A percentile compares a stretch with the other conserved stretches of the same genome.
phyloP scores from a whole-genome alignment of 2,113 vertebrate species.

The Lasiurus borealis region DNA sequence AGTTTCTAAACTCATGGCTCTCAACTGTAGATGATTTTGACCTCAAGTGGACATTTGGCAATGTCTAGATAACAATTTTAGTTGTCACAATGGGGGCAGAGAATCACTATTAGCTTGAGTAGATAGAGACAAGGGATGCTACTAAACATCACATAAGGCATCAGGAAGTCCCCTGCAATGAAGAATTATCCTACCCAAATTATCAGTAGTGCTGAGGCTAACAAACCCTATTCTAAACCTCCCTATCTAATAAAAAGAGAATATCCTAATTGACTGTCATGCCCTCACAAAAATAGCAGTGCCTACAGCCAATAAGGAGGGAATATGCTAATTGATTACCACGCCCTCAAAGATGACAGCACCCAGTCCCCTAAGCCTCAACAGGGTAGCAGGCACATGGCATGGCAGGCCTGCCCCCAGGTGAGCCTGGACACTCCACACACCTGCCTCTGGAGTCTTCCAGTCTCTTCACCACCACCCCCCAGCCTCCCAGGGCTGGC shows the following conservation, averaged over 20 bases:
- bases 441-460: no score
- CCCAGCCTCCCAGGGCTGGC: no score
- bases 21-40: neutral
- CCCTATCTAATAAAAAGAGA: no score
- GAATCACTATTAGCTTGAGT: neutral
- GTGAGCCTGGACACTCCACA: accelerated
- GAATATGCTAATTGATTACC: no score
- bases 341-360: no score
- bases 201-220: neutral
- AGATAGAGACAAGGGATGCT: neutral
- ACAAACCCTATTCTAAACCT: conserved; percentile 11
- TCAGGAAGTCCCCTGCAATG: neutral
- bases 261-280: no score
- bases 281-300: no score
- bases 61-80: neutral
- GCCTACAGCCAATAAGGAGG: no score
- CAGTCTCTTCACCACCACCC: no score
- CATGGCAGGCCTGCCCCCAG: no score
- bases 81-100: neutral
- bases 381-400: no score
- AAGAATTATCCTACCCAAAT: neutral
- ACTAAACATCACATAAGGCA: neutral
- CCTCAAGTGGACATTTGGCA: neutral
- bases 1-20: neutral
- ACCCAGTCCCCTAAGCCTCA: no score